Base-by-base conservation (phyloP, 2,797 vertebrate species). In the Oryzias dopingdopingensis region DNA sequence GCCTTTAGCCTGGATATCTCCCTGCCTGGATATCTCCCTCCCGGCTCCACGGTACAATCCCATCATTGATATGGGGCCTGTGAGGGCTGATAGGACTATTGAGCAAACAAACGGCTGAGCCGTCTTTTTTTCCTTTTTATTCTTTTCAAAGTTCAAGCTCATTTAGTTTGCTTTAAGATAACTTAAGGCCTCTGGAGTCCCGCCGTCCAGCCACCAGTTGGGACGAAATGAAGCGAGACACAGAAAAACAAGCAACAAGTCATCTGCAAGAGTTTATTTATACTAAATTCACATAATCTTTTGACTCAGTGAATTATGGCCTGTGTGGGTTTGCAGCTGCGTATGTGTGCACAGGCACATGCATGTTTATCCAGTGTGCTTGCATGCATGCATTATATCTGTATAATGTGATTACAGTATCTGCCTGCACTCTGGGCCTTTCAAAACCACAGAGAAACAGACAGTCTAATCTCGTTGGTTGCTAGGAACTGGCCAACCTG, bases 391-490 rank as follows among this genome's bases (percentile, higher is more conserved):
- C 80, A 82, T 83, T 78, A 79, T 54, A 63, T 78, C 62, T 46
- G 65, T 67, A 73, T 83, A 79, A 88, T 72, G 60, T 74, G 60
- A 88, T 87, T 86, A 82, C 20, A 6, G 60, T 79, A 80, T 85
- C 82, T 80, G 74, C 62, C 76, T 75, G 73, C 55, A 79, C 76
- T 82, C 79, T 4, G 62, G 69, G 56, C 74, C 75, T 74, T 67
- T 72, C 63, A 59, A 64, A 80, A 79, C 68, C 79, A 51, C 66
- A 3, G 67, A 76, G 60, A 84, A 80, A 83, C 86, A 84, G 81
- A 79, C 62, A 49, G 73, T 51, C 80, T 89, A 86, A 89, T 88
- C 85, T 84, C 10, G 64, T 85, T 85, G 83, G 85, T 84, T 86
- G 81, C 85, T 86, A 86, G 82, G 80, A 85, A 81, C 74, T 82